These are phyloP conservation scores for Dromiciops gliroides DNA, from an alignment of 2,113 vertebrate species.

Conservation along the genomic window DNA sequence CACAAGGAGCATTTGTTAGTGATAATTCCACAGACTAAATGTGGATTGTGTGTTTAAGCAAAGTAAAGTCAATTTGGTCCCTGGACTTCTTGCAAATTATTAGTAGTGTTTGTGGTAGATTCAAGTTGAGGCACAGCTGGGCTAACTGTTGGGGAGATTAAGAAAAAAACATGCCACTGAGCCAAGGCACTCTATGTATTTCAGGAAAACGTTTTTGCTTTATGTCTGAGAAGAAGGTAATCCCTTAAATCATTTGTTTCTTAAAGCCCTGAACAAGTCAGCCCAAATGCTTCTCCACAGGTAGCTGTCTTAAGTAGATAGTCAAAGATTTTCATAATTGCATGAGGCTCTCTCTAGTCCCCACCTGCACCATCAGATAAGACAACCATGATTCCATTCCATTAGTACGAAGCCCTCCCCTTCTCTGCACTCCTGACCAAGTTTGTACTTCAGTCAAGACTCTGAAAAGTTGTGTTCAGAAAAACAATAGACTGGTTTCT, in stretches of 20 bases:
- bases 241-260: background rate
- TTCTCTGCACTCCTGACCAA: background rate
- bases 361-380: background rate
- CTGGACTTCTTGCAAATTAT: background rate
- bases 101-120: background rate
- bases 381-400: background rate
- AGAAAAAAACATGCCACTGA: background rate
- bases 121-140: background rate
- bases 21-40: background rate
- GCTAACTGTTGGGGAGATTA: background rate
- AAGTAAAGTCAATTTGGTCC: background rate
- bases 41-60: background rate
- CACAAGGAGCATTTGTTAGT: background rate
- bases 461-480: background rate
- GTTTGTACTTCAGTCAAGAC: background rate
- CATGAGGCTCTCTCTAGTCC: background rate
- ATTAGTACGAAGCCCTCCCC: background rate
- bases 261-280: background rate
- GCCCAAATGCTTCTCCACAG: background rate
- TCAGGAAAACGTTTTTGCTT: background rate
- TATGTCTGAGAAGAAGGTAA: conserved; percentile 13
- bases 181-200: background rate
- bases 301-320: background rate
- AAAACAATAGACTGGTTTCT: background rate
- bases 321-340: background rate